A percentile compares a stretch with the other conserved stretches of the same genome.
These are phyloP conservation scores for Liasis olivaceus DNA, from an alignment of 2,797 vertebrate genomes.

Conservation along the genomic window DNA sequence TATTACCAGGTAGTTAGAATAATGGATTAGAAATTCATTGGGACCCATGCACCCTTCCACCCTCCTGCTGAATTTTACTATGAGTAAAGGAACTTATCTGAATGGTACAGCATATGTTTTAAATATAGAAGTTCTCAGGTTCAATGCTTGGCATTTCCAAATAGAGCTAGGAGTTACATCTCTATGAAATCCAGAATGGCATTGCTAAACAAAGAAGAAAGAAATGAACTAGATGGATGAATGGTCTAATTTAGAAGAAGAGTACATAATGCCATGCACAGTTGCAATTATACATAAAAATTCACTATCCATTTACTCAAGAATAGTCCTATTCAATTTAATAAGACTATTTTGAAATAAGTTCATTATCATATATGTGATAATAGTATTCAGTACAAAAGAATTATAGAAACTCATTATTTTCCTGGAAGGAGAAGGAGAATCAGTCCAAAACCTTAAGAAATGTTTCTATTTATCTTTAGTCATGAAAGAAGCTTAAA, in stretches of 20 bases:
- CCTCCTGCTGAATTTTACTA: background rate
- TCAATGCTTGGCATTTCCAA: background rate
- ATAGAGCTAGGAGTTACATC: background rate
- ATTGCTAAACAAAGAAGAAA: background rate
- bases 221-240: background rate
- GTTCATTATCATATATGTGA: background rate
- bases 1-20: background rate
- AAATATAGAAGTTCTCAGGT: background rate
- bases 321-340: background rate
- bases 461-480: background rate
- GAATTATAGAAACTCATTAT: background rate
- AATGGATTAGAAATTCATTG: background rate
- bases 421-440: constrained; percentile 17
- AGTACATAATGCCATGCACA: background rate
- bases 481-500: constrained; percentile 32
- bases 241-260: background rate
- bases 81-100: background rate
- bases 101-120: background rate
- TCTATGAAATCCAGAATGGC: background rate
- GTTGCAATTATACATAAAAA: background rate
- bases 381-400: background rate
- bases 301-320: background rate
- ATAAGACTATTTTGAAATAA: background rate
- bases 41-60: background rate
- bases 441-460: constrained; percentile 17